Base-by-base conservation (phyloP, 2,797 vertebrate genomes). In the Prionace glauca region DNA sequence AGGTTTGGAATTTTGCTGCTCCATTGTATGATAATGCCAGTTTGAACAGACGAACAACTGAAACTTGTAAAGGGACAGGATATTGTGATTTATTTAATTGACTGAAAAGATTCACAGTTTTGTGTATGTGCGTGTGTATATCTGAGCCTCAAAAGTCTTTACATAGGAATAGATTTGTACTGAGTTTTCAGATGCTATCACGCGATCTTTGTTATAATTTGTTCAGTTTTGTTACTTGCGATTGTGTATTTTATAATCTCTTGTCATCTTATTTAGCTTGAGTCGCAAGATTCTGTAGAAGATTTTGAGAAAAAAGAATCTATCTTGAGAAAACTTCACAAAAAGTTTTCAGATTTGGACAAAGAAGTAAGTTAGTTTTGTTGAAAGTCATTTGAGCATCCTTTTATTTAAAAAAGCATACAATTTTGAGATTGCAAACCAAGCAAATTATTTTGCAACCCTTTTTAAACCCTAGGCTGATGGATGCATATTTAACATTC, bases 321-420 rank as follows among this genome's bases (percentile, higher is more conserved):
- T 92, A 98, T 99, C 97, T 98, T 99, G 77, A 97, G 97, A 97
- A 98, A 97, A 96, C 97, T 99, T 29, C 98, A 99, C 96, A 98
- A 97, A 95, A 98, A 97, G 96, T 99, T 99, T 96, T 98, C 98
- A 87, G 97, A 97, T 96, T 96, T 99, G 96, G 98, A 99, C 97
- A 98, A 98, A 95, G 98, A 98, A 98, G 99, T 99, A 96, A 97
- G 97, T 94, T 41, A 45, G 14, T 41, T 69, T 71, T 67, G 12
- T 65, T 60, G 45, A 50, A 2, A 41, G 71, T 93, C 1, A 67
- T 92, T 92, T n/a, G 36, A 60, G 65, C 2, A 32, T 11, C 3
- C 18, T 91, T 86, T 72, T 56, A 50, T 71, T 41, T 32, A n/a
- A 32, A 77, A 29, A 10, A 77, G 8, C 22, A 29, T 14, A 20